These are phyloP conservation scores for Nomia melanderi DNA, from an alignment of 1,140 invertebrate species.

Conservation along the genomic window DNA sequence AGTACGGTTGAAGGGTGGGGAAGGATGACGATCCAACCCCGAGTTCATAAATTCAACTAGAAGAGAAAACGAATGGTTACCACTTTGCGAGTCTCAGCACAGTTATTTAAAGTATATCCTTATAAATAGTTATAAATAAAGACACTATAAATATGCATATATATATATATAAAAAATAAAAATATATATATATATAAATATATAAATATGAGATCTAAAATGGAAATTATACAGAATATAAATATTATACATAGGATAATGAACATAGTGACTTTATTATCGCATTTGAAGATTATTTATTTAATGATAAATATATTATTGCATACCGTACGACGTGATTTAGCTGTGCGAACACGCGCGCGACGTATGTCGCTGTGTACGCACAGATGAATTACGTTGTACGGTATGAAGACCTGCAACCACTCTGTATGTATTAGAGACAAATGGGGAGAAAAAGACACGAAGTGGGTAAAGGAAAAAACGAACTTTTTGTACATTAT, in stretches of 20 bases:
- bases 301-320: conserved; percentile 74
- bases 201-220: conserved; percentile 64
- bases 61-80: conserved; percentile 70
- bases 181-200: conserved; percentile 60
- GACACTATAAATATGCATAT: conserved; percentile 67
- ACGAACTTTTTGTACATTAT: conserved; percentile 70
- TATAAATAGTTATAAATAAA: conserved; percentile 72
- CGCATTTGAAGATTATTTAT: conserved; percentile 80
- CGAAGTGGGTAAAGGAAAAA: neutral
- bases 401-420: conserved; percentile 54
- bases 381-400: conserved; percentile 33
- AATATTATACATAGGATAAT: conserved; percentile 69
- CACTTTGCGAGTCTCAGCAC: conserved; percentile 71
- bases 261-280: conserved; percentile 78
- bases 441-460: neutral
- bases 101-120: conserved; percentile 69
- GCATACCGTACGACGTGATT: conserved; percentile 73
- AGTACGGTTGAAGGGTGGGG: neutral
- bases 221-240: conserved; percentile 71
- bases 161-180: conserved; percentile 57
- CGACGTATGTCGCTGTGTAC: neutral
- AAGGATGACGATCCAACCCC: conserved; percentile 14
- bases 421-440: conserved; percentile 54
- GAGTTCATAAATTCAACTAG: conserved; percentile 40
- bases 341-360: conserved; percentile 58